These are phyloP conservation scores for Paramormyrops hopkinsi DNA, from an alignment of 2,797 vertebrate species.

Conservation along the genomic window DNA sequence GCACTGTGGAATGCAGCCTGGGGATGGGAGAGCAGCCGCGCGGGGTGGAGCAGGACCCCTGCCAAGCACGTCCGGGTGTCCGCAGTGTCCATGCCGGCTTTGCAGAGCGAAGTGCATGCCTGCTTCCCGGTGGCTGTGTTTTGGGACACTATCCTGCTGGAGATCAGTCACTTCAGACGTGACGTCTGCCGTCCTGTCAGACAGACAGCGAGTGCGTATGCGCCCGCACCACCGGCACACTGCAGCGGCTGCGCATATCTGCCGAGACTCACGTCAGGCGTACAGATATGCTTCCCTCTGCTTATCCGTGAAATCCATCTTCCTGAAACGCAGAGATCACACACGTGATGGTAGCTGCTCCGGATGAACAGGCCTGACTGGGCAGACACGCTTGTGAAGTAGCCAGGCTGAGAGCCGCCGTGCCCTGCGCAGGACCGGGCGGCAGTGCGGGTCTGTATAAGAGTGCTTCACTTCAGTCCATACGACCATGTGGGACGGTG, in stretches of 20 bases:
- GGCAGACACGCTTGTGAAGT: not conserved
- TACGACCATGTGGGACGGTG: not conserved
- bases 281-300: not conserved
- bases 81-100: conserved; percentile 25
- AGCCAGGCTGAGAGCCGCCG: not conserved
- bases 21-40: not conserved
- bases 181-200: not conserved
- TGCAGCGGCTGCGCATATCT: not conserved
- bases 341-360: not conserved
- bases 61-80: not conserved
- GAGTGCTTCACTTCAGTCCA: not conserved
- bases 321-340: not conserved
- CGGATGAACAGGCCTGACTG: not conserved
- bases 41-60: not conserved
- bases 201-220: not conserved
- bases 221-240: not conserved
- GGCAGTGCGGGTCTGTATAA: not conserved
- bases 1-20: no score
- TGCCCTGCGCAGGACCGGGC: not conserved
- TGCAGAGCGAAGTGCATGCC: conserved; percentile 30
- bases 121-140: not conserved
- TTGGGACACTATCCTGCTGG: not conserved
- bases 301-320: not conserved
- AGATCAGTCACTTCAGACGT: not conserved
- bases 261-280: not conserved